Evolutionary conservation across 2,797 vertebrate species (phyloP), one percentile per base, ranked within the genome.

Genomic region (Chiloscyllium punctatum): DNA sequence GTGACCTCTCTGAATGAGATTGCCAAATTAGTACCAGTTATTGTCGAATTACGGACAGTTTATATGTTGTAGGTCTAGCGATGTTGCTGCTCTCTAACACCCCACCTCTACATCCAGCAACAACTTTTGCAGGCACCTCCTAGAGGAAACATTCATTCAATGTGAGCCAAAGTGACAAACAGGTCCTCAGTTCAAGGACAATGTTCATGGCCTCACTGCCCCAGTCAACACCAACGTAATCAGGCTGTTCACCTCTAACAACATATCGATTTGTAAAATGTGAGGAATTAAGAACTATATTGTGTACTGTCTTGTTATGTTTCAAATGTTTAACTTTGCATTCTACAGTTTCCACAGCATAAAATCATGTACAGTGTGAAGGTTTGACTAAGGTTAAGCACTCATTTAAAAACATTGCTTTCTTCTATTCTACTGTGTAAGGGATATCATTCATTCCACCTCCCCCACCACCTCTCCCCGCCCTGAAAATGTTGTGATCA

Each of bases 401-500:
- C 6, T 1, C 82, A 82, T 18, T 79, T 16, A 33, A 23, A 87
- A 87, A 37, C 84, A 23, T 8, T n/a, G 30, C 15, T n/a, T 18
- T 16, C n/a, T 91, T 62, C 33, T 33, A 8, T 7, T n/a, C 0
- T 66, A 33, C 53, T 13, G 21, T 18, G 18, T 66, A 21, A 91
- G 66, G 57, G 57, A 33, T 66, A 57, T 57, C 53, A 4, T 66
- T 66, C 88, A 91, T 88, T 33, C 82, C 37, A 25, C 82, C 21
- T 42, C 21, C 82, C 82, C 37, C 37, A 25, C 42, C 82, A 7
- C 21, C 4, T 0, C 15, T 1, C n/a, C 16, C 4, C 0, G 4
- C n/a, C 1, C 25, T 30, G 62, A 66, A 91, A 91, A 57, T 23
- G 96, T 96, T 21, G 30, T 96, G 96, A 96, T 96, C 96, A 96